Evolutionary conservation across 2,113 vertebrate species (phyloP), one percentile per base, ranked within the genome.

Genomic region (Brevimyrus niger): DNA sequence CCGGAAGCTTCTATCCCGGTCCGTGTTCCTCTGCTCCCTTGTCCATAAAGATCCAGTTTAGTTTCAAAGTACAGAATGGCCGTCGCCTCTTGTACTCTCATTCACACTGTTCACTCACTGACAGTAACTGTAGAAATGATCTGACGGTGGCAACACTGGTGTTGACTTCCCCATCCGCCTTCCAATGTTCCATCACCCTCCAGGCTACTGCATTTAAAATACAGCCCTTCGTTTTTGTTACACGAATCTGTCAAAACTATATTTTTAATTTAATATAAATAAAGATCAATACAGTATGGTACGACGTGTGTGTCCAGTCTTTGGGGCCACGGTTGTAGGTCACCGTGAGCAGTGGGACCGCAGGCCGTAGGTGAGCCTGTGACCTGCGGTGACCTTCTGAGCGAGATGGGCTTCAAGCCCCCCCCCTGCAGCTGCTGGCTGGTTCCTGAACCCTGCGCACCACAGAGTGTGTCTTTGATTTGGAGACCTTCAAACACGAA

Each of bases 231-330:
- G 96, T 98, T 98, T 99, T 98, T 99, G 97, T 97, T 99, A 99
- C 97, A 99, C 98, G 97, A 98, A 98, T 97, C 97, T 98, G 97
- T 99, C 97, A 97, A 97, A 99, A 98, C 97, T 99, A 98, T 99
- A 99, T 99, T 99, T 99, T 99, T 99, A 99, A 99, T 99, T 99
- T 99, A 99, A 98, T 99, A 99, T 98, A 97, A 99, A 99, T 98
- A 97, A 98, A 98, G 97, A 98, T 99, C 96, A 97, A 99, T 98
- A 98, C 97, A 96, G 96, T 98, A 97, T 91, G 96, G 94, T 91
- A 93, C 94, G 92, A 61, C 0, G 86, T 46, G 65, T 89, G 55
- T 1, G 1, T 44, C 44, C 91, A 86, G 44, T 88, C 48, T 91
- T 53, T 87, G 69, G 48, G 48, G 46, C 87, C 87, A 27, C 11